Conservation (phyloP, 2,113 vertebrate genomes). For the Eleginops maclovinus region DNA sequence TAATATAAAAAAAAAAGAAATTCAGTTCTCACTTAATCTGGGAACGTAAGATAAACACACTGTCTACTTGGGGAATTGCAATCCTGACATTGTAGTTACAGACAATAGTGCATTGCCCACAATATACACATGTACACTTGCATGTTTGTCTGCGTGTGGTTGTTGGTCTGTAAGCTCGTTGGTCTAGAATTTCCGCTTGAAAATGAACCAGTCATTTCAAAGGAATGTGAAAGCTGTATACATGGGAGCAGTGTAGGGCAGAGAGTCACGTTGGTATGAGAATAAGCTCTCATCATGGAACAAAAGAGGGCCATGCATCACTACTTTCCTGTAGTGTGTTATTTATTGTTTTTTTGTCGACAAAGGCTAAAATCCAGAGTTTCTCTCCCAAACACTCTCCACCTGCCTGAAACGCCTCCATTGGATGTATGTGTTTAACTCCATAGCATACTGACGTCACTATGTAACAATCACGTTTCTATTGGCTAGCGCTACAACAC, state of each 20-base stretch:
- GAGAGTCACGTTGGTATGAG: too few species aligned
- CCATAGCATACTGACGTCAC: too few species aligned
- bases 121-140: not conserved
- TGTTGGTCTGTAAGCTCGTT: constrained; percentile 7
- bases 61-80: constrained; percentile 34
- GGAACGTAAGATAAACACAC: constrained; percentile 57
- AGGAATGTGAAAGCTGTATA: not conserved
- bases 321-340: not conserved
- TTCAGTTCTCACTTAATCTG: constrained; percentile 36
- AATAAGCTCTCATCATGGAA: too few species aligned
- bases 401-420: too few species aligned
- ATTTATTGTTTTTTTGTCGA: too few species aligned
- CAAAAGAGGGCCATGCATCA: not conserved
- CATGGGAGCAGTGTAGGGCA: too few species aligned
- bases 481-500: too few species aligned
- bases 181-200: not conserved
- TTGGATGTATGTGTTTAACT: too few species aligned
- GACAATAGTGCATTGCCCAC: constrained; percentile 9
- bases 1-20: not conserved
- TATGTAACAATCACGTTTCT: too few species aligned
- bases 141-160: not conserved
- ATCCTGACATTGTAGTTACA: constrained; percentile 49
- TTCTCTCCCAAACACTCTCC: too few species aligned
- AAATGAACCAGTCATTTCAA: not conserved
- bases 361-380: too few species aligned